Percentiles rank a stretch among this genome's conserved stretches.
phyloP scores from a whole-genome alignment of 2,888 invertebrate species.

The Athripsodes cinereus region DNA sequence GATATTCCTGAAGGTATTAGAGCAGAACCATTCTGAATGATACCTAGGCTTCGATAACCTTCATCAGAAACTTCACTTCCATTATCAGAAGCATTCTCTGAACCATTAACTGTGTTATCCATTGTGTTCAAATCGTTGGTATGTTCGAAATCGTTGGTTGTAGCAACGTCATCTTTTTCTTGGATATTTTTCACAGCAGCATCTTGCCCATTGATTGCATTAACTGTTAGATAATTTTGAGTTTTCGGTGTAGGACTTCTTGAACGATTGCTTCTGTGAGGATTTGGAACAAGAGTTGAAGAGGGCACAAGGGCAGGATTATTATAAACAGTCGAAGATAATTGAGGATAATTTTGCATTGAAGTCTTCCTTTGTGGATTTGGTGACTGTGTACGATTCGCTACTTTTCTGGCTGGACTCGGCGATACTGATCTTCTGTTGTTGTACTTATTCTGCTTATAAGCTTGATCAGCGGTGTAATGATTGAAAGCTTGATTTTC shows the following conservation, averaged over 20 bases:
- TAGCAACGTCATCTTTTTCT: constrained; percentile 29
- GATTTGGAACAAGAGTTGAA: constrained; percentile 48
- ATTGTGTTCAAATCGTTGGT: constrained; percentile 29
- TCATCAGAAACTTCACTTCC: constrained; percentile 82
- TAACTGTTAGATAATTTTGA: constrained; percentile 20
- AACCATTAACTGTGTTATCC: constrained; percentile 30
- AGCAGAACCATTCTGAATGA: constrained; percentile 52
- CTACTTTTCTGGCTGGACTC: constrained; percentile 21
- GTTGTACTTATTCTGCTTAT: constrained; percentile 20
- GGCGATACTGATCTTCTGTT: constrained; percentile 34
- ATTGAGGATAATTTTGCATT: constrained; percentile 2
- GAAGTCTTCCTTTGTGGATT: constrained; percentile 21
- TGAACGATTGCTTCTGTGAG: constrained; percentile 41
- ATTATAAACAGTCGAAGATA: constrained; percentile 5
- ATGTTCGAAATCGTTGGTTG: constrained; percentile 19
- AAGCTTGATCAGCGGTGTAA: constrained; percentile 24
- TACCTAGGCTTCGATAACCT: constrained; percentile 74
- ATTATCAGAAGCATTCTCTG: constrained; percentile 67
- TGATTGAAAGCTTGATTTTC: constrained; percentile 26
- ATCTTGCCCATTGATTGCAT: constrained; percentile 29
- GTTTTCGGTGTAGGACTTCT: constrained; percentile 31
- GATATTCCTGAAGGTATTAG: constrained; percentile 38
- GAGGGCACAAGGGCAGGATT: constrained; percentile 34
- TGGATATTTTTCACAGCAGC: constrained; percentile 31
- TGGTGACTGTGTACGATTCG: constrained; percentile 17